Conservation (phyloP, 2,113 vertebrate genomes). For the Rhabdornis inornatus region DNA sequence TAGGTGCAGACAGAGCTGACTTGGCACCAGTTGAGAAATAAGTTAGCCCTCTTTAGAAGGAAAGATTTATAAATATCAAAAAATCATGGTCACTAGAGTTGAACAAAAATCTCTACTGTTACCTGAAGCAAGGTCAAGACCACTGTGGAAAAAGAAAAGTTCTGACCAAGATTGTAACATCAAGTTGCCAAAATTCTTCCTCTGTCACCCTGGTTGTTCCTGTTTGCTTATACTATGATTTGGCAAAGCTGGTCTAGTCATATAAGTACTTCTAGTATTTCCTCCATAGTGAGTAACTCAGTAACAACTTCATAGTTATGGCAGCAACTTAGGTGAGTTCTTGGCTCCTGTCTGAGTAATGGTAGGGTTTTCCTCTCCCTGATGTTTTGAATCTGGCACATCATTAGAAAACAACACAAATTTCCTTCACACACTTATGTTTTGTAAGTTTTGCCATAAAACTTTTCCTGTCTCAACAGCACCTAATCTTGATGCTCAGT, state of each 20-base stretch:
- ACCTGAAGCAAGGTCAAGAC: neutral
- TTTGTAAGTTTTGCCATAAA: neutral
- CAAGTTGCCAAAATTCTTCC: neutral
- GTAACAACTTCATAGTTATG: neutral
- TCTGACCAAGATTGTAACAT: neutral
- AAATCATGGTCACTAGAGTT: neutral
- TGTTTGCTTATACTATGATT: neutral
- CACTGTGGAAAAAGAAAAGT: neutral
- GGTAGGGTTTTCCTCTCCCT: neutral
- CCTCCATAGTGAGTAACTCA: neutral
- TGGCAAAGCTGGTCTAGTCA: neutral
- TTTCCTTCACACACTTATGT: neutral
- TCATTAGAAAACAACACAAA: neutral
- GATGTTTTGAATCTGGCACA: neutral
- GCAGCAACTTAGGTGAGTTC: neutral
- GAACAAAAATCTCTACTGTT: neutral
- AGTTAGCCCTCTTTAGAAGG: neutral
- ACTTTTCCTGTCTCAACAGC: neutral
- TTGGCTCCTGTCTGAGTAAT: neutral
- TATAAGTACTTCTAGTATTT: neutral
- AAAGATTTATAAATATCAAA: neutral
- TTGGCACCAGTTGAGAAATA: neutral
- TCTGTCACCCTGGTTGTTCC: neutral
- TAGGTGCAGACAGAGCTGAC: neutral
- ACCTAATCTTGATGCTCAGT: neutral